phyloP scores from a whole-genome alignment of 2,888 invertebrate species.

The Tetragnatha montana region DNA sequence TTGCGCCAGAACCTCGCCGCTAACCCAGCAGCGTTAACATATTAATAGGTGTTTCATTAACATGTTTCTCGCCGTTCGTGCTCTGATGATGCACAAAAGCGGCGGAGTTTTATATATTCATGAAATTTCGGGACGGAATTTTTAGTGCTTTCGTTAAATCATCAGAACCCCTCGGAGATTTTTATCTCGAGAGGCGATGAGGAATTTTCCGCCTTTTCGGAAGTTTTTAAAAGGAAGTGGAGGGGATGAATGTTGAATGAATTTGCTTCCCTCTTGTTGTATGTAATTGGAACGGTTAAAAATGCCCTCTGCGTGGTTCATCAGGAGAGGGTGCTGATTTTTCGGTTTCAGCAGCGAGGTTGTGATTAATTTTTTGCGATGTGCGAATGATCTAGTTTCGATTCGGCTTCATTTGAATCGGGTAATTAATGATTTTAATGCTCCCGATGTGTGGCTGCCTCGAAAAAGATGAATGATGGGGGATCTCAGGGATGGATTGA shows the following conservation, averaged over 20 bases:
- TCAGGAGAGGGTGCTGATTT: not conserved
- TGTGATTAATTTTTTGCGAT: not conserved
- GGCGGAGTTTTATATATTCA: conserved; percentile 64
- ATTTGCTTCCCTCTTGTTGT: conserved; percentile 8
- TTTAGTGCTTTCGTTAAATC: conserved; percentile 70
- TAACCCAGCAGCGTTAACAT: conserved; percentile 63
- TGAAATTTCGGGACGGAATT: conserved; percentile 64
- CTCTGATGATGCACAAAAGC: conserved; percentile 45
- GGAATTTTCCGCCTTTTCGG: conserved; percentile 28
- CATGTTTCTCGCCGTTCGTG: conserved; percentile 44
- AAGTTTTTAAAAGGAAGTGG: conserved; percentile 28
- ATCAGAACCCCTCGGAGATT: conserved; percentile 51
- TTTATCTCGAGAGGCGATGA: conserved; percentile 41
- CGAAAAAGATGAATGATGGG: too few relatives aligned
- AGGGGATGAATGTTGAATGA: too few relatives aligned
- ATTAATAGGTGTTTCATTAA: conserved; percentile 71
- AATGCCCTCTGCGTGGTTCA: not conserved
- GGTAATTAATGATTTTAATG: not conserved
- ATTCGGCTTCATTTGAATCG: not conserved
- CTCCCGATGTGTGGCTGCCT: too few relatives aligned
- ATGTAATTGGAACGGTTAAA: conserved; percentile 24
- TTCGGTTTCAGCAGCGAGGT: not conserved
- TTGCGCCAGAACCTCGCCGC: conserved; percentile 39
- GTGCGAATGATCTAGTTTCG: not conserved
- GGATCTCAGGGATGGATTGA: too few relatives aligned